A percentile compares a stretch with the other conserved stretches of the same genome.
Conservation (phyloP, 2,888 invertebrate species). For the Hydropsyche betteni region DNA sequence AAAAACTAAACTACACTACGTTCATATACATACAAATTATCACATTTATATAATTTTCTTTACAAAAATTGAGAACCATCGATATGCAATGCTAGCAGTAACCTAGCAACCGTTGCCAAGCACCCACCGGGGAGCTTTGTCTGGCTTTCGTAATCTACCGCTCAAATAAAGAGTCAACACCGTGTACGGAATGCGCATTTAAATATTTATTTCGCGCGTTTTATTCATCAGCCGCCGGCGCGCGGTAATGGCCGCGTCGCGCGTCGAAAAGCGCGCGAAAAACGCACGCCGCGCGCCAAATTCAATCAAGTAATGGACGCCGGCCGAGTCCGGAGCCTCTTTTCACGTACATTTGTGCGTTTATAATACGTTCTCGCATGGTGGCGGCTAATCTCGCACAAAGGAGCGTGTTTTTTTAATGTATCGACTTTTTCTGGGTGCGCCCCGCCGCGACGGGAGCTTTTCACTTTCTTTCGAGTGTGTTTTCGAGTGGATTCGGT, state of each 20-base stretch:
- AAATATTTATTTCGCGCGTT: too few species aligned
- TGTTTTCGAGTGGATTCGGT: too few species aligned
- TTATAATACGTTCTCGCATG: neutral
- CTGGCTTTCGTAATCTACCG: conserved; percentile 31
- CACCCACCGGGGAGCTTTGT: conserved; percentile 34
- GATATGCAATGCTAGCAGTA: conserved; percentile 16
- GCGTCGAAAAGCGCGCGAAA: neutral
- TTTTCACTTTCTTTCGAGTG: too few species aligned
- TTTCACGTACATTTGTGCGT: too few species aligned
- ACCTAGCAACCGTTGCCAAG: conserved; percentile 38
- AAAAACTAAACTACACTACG: too few species aligned
- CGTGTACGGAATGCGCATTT: too few species aligned
- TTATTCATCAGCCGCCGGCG: too few species aligned
- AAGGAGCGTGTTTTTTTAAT: conserved; percentile 5
- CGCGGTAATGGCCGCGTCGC: too few species aligned
- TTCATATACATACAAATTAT: too few species aligned
- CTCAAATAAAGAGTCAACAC: conserved; percentile 16
- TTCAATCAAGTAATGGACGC: conserved; percentile 21
- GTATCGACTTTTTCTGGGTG: conserved; percentile 9
- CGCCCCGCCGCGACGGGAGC: neutral
- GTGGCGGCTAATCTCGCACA: neutral
- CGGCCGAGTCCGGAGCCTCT: neutral
- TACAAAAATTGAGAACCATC: conserved; percentile 11
- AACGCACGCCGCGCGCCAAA: neutral
- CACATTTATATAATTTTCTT: too few species aligned